phyloP scores from a whole-genome alignment of 2,888 invertebrate genomes.

The Thecocarcelia acutangulata region DNA sequence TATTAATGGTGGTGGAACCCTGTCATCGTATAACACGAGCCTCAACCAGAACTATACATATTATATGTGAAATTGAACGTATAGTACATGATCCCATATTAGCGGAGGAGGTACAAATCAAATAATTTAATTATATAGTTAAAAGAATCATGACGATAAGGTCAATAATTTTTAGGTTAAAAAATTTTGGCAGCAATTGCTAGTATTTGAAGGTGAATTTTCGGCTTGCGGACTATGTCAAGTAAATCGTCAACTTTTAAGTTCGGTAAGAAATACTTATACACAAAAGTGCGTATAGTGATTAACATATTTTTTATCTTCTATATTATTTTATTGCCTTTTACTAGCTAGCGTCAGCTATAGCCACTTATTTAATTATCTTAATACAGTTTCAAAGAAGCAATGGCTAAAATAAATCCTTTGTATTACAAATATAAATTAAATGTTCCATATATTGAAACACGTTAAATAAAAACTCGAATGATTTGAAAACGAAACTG shows the following conservation, averaged over 20 bases:
- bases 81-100: slow-evolving; percentile 76
- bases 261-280: slow-evolving; percentile 81
- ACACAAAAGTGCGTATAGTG: not conserved
- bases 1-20: slow-evolving; percentile 83
- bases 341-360: slow-evolving; percentile 82
- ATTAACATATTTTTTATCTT: not conserved
- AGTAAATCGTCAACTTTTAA: slow-evolving; percentile 82
- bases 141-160: not conserved
- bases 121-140: not conserved
- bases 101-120: slow-evolving; percentile 78
- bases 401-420: slow-evolving; percentile 78
- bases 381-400: slow-evolving; percentile 83
- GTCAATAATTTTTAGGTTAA: slow-evolving; percentile 72
- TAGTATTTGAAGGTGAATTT: slow-evolving; percentile 80
- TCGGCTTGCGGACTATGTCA: slow-evolving; percentile 83
- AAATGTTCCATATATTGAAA: too few species aligned
- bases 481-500: too few species aligned
- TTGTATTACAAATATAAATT: not conserved
- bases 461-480: too few species aligned
- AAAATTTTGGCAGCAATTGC: slow-evolving; percentile 81
- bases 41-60: slow-evolving; percentile 81
- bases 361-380: slow-evolving; percentile 83
- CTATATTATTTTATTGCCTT: not conserved
- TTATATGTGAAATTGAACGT: slow-evolving; percentile 82
- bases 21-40: slow-evolving; percentile 82